Percentiles rank a stretch among this genome's conserved stretches.
phyloP scores from a whole-genome alignment of 2,888 invertebrate species.

The Sinopyrophorus schimmeli region DNA sequence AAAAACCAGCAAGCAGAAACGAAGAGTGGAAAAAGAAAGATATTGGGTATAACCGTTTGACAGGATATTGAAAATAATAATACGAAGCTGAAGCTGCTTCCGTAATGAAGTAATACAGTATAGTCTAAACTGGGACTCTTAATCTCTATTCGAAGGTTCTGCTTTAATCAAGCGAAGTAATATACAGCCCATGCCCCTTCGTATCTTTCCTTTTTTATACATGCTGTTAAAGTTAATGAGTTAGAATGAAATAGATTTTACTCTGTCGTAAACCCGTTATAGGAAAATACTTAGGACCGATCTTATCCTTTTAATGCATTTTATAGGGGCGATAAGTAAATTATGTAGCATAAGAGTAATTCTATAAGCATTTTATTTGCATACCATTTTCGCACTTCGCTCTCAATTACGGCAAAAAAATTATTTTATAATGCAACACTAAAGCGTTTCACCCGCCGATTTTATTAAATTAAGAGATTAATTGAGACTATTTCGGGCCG shows the following conservation, averaged over 20 bases:
- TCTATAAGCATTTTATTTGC: constrained; percentile 28
- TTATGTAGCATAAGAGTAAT: constrained; percentile 39
- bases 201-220: constrained; percentile 33
- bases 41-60: constrained; percentile 16
- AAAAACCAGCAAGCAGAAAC: constrained; percentile 1
- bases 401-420: neutral
- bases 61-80: constrained; percentile 30
- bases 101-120: constrained; percentile 32
- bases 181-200: constrained; percentile 37
- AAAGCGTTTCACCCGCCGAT: too few relatives aligned
- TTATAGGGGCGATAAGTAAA: constrained; percentile 49
- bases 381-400: constrained; percentile 20
- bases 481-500: too few relatives aligned
- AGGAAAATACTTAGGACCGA: constrained; percentile 49
- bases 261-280: constrained; percentile 48
- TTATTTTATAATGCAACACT: neutral
- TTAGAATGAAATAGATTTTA: constrained; percentile 50
- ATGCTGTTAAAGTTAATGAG: constrained; percentile 48
- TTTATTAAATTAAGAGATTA: too few relatives aligned
- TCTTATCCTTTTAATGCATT: constrained; percentile 50
- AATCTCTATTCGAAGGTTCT: constrained; percentile 44
- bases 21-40: constrained; percentile 19
- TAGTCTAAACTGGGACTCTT: constrained; percentile 35
- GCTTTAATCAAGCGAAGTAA: constrained; percentile 45
- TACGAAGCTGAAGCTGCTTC: constrained; percentile 25